Conservation (phyloP, 1,140 invertebrate species). For the Drosophila melanica region DNA sequence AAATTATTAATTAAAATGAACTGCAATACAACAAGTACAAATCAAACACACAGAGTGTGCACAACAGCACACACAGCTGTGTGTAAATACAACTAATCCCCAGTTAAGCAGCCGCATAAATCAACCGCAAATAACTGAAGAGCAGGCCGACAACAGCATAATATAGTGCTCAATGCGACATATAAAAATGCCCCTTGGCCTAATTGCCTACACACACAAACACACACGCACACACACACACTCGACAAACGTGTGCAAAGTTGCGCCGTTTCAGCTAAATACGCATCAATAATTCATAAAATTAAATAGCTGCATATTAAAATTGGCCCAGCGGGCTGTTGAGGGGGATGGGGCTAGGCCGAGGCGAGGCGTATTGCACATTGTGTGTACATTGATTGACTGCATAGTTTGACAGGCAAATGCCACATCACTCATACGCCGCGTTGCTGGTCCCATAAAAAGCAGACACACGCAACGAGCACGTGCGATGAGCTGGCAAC, state of each 20-base stretch:
- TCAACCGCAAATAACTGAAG: slow-evolving; percentile 65
- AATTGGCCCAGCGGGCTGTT: slow-evolving; percentile 2
- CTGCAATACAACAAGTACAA: slow-evolving; percentile 44
- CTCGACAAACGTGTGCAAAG: slow-evolving; percentile 27
- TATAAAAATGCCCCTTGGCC: slow-evolving; percentile 55
- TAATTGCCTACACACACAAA: slow-evolving; percentile 52
- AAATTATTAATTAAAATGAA: slow-evolving; percentile 75
- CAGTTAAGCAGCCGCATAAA: slow-evolving; percentile 78
- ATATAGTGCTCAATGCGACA: slow-evolving; percentile 39
- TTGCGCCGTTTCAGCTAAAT: slow-evolving; percentile 36
- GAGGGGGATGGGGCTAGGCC: background rate
- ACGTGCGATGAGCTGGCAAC: slow-evolving; percentile 37
- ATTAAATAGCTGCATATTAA: slow-evolving; percentile 73
- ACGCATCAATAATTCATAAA: slow-evolving; percentile 78
- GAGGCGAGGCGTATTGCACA: too few species aligned
- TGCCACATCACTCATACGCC: slow-evolving; percentile 64
- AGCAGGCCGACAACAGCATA: slow-evolving; percentile 44
- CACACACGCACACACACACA: slow-evolving; percentile 11
- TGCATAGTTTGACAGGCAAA: slow-evolving; percentile 43
- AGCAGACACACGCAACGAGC: slow-evolving; percentile 31
- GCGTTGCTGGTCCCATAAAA: slow-evolving; percentile 49
- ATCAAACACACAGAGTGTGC: slow-evolving; percentile 14
- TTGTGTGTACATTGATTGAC: slow-evolving; percentile 42
- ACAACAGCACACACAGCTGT: slow-evolving; percentile 30
- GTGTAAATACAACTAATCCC: slow-evolving; percentile 72